Evolutionary conservation across 1,140 invertebrate genomes (phyloP), one percentile per base, ranked within the genome.

Genomic region (Cydia pomonella): DNA sequence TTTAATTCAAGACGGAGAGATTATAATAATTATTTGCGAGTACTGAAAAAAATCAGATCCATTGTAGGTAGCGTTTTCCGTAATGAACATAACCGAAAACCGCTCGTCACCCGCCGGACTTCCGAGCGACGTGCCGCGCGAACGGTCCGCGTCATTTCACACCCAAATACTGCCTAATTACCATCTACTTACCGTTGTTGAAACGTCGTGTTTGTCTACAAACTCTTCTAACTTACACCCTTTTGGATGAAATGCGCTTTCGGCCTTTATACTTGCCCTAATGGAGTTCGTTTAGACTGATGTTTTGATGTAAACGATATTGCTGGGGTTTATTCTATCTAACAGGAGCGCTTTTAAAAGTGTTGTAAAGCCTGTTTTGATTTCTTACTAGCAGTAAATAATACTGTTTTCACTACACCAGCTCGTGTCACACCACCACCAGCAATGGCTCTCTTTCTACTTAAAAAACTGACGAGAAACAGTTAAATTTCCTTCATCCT

Each of bases 221-320:
- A 59, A 21, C 53, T 21, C 18, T 59, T 21, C n/a, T 23, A 23
- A 59, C 18, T 50, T 50, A 50, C 16, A n/a, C 47, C 47, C 47
- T 50, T 50, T 50, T 50, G 6, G 53, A 12, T 18, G 18, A 0
- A 4, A 10, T 23, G 21, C n/a, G 53, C 21, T 21, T 59, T 23
- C 53, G 21, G 53, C 18, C 18, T 23, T 23, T 23, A 59, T 59
- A 59, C 53, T 59, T 59, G 53, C 21, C 21, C 53, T 59, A 59
- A 59, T 59, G 53, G 53, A 59, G 53, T 23, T 23, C 53, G 53
- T 59, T 59, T 59, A 23, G 53, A 23, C 53, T 59, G 53, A 59
- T 21, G 53, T 59, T 44, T 59, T 59, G 53, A 59, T 59, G 18
- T 59, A 23, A 59, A 59, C 53, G 53, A 59, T 59, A 59, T 59